Conservation (phyloP, 2,888 invertebrate species). For the Pristionchus maxplancki region DNA sequence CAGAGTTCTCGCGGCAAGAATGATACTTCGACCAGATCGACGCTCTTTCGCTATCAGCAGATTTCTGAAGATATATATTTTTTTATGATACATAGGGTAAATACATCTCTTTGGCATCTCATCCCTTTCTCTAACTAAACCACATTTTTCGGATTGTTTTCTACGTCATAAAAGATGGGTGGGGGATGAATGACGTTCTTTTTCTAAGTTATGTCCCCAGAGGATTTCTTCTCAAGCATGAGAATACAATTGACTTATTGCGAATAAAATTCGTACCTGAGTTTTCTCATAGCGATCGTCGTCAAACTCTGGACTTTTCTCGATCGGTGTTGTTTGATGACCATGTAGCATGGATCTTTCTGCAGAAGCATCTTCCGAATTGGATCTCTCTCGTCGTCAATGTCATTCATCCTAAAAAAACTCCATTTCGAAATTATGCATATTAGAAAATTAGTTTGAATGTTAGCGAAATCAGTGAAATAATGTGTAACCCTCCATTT, state of each 20-base stretch:
- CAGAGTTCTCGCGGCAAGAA: neutral
- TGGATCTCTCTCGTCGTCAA: slow-evolving; percentile 7
- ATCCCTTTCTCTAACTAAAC: no score
- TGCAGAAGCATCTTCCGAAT: neutral
- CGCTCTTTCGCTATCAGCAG: neutral
- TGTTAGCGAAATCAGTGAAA: neutral
- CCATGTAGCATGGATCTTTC: slow-evolving; percentile 27
- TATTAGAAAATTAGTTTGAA: neutral
- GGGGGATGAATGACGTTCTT: no score
- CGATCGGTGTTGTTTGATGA: neutral
- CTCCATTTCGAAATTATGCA: neutral
- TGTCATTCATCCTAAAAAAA: slow-evolving; percentile 33
- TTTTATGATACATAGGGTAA: no score
- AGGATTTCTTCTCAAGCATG: no score
- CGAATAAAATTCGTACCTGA: no score
- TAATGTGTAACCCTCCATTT: no score
- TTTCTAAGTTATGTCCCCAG: no score
- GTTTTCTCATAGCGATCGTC: neutral
- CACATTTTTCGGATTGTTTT: no score
- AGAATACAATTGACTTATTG: no score
- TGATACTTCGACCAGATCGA: slow-evolving; percentile 37
- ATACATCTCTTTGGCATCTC: no score
- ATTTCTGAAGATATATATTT: neutral
- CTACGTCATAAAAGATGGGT: no score
- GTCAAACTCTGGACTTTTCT: neutral